phyloP scores from a whole-genome alignment of 2,888 invertebrate species.

The Bugulina stolonifera region DNA sequence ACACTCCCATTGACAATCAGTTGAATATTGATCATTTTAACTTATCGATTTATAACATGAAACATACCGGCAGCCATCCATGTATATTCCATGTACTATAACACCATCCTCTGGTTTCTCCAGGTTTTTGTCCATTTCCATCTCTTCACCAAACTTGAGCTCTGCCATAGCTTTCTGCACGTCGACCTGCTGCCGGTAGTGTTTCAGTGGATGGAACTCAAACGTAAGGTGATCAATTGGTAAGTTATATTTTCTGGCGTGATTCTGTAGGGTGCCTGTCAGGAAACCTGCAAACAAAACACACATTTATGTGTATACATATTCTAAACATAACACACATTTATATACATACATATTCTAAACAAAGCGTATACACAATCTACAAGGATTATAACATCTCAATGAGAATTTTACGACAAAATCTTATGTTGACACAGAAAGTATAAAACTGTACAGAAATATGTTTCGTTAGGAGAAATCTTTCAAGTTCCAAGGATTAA shows the following conservation, averaged over 20 bases:
- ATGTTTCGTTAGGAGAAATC: background rate
- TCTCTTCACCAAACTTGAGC: slow-evolving; percentile 48
- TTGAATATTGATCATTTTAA: too few species aligned
- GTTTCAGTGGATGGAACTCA: slow-evolving; percentile 62
- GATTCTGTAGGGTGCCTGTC: slow-evolving; percentile 53
- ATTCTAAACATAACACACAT: too few species aligned
- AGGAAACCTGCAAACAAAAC: slow-evolving; percentile 46
- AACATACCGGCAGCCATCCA: slow-evolving; percentile 48
- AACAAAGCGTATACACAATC: too few species aligned
- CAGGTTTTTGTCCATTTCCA: slow-evolving; percentile 47
- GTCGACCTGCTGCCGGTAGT: slow-evolving; percentile 48
- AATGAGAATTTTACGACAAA: too few species aligned
- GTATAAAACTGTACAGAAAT: too few species aligned
- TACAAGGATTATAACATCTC: too few species aligned
- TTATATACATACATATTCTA: too few species aligned
- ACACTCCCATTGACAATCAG: too few species aligned
- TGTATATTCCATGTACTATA: slow-evolving; percentile 53
- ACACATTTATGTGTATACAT: too few species aligned
- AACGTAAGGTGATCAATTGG: slow-evolving; percentile 55
- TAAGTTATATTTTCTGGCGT: slow-evolving; percentile 51
- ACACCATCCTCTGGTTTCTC: slow-evolving; percentile 49
- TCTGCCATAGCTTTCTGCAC: slow-evolving; percentile 41
- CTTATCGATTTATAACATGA: slow-evolving; percentile 28
- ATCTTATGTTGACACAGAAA: too few species aligned
- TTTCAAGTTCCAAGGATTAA: too few species aligned